Percentiles rank a stretch among this genome's conserved stretches.
Evolutionary conservation across 1,140 invertebrate species (phyloP).

Genomic region (Zaprionus lachaisei): DNA sequence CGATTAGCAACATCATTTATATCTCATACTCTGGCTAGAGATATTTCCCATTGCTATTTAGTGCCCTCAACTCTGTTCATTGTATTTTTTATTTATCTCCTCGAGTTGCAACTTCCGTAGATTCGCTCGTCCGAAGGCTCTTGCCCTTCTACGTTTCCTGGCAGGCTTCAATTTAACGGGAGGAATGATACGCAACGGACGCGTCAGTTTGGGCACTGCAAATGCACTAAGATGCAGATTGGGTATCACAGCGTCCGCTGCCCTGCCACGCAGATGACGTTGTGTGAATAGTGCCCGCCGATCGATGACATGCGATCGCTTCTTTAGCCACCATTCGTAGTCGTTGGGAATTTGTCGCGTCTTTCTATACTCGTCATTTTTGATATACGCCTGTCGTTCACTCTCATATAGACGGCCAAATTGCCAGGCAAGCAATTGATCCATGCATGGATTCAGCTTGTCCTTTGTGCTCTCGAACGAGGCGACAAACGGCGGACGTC

Average conservation of each 20-base stretch:
- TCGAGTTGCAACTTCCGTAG: neutral
- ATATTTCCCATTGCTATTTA: neutral
- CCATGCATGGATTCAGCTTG: neutral
- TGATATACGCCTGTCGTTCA: neutral
- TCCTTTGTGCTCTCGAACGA: constrained; percentile 10
- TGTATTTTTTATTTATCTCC: neutral
- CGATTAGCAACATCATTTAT: no score
- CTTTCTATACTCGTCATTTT: neutral
- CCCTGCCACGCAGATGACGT: neutral
- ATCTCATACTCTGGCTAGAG: no score
- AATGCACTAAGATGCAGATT: neutral
- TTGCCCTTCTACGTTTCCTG: neutral
- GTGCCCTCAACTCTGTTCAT: neutral
- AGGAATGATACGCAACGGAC: neutral
- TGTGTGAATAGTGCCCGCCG: neutral
- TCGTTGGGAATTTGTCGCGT: constrained; percentile 8
- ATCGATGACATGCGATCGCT: neutral
- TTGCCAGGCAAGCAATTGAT: constrained; percentile 13
- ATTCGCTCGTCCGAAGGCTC: neutral
- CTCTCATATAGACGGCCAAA: constrained; percentile 9
- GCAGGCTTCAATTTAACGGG: neutral
- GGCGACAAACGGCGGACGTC: constrained; percentile 13
- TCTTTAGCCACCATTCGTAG: constrained; percentile 25
- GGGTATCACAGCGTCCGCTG: neutral
- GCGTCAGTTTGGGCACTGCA: neutral